Evolutionary conservation across 2,888 invertebrate genomes (phyloP).

Genomic region (Phengaris alcon): DNA sequence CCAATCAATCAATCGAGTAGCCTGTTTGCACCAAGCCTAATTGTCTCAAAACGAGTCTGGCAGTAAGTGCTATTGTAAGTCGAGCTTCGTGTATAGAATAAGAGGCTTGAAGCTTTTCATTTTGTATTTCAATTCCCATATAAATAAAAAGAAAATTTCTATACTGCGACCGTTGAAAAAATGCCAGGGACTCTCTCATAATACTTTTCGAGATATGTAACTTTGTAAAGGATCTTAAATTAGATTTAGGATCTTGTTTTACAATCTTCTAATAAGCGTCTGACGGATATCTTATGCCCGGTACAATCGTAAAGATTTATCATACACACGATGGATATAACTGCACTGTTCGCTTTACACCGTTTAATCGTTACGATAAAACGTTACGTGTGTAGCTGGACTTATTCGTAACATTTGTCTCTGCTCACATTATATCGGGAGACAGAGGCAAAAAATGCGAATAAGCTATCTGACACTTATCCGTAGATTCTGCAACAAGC

Average conservation of each 20-base stretch:
- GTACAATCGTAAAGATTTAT: too few species aligned
- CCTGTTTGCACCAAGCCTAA: not conserved
- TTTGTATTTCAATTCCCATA: not conserved
- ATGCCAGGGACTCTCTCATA: not conserved
- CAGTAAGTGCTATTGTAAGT: slow-evolving; percentile 2
- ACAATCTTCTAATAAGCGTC: too few species aligned
- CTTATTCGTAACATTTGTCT: too few species aligned
- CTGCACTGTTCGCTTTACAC: too few species aligned
- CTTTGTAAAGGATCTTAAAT: slow-evolving; percentile 1
- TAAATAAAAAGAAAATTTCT: not conserved
- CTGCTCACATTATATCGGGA: too few species aligned
- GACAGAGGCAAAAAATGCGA: too few species aligned
- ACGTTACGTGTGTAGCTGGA: too few species aligned
- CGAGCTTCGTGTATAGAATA: not conserved
- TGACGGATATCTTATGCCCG: too few species aligned
- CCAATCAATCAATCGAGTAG: not conserved
- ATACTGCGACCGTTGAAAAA: not conserved
- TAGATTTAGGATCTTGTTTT: not conserved
- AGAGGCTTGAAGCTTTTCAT: slow-evolving; percentile 8
- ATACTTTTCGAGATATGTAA: not conserved
- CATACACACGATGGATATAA: too few species aligned
- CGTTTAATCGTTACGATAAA: too few species aligned
- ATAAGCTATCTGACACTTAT: too few species aligned
- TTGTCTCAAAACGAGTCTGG: slow-evolving; percentile 17
- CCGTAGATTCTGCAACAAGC: too few species aligned